Base-by-base conservation (phyloP, 1,140 invertebrate species). In the Drosophila sp. region DNA sequence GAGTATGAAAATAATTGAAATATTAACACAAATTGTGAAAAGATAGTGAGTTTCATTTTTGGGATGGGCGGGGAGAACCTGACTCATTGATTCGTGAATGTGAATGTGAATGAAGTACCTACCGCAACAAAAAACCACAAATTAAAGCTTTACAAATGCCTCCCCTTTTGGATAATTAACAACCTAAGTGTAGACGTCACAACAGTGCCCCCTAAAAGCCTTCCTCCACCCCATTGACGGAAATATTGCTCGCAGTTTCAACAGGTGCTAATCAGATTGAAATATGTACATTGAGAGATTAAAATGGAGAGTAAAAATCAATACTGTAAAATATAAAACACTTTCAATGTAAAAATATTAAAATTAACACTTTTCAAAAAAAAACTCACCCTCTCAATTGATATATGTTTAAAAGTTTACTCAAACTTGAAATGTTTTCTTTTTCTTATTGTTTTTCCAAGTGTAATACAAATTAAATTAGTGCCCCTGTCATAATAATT, bases 401-500 rank as follows among this genome's bases (percentile, higher is more conserved):
- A n/a, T n/a, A n/a, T n/a, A n/a, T n/a, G n/a, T n/a, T n/a, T n/a
- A n/a, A n/a, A n/a, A n/a, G n/a, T n/a, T n/a, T n/a, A n/a, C n/a
- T n/a, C n/a, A n/a, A n/a, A n/a, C n/a, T n/a, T n/a, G n/a, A n/a
- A n/a, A n/a, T n/a, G n/a, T n/a, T n/a, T n/a, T n/a, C n/a, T n/a
- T n/a, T n/a, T n/a, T n/a, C n/a, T n/a, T n/a, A n/a, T n/a, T n/a
- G n/a, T 21, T 21, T 21, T 21, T 21, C 21, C 4, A 4, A 21
- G 21, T 21, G 21, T 21, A 21, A 1, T 4, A 14, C 58, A 76
- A 76, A 76, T 76, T 72, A 61, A 83, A 84, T 84, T 76, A 77
- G 76, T 84, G 73, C 16, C 14, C 32, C 14, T 34, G 77, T 34
- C 62, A 75, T 75, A 81, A 78, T 61, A 82, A 86, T 86, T 86